These are phyloP conservation scores for Toxotes chatareus DNA, from an alignment of 2,113 vertebrate genomes.

Conservation along the genomic window DNA sequence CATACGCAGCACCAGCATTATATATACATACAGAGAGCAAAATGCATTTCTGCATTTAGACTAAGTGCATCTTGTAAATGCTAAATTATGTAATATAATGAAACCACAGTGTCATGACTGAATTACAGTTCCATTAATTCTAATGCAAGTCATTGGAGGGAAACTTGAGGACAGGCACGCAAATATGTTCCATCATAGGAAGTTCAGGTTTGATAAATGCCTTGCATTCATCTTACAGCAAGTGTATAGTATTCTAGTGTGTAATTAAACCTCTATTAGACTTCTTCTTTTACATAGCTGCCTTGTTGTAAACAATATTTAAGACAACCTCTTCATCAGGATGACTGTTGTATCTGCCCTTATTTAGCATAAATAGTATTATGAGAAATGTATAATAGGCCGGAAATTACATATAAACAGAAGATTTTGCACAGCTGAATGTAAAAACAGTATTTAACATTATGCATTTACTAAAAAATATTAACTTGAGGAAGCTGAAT, in stretches of 20 bases:
- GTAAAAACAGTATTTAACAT: neutral
- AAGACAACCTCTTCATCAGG: neutral
- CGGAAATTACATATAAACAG: neutral
- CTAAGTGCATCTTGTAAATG: conserved; percentile 20
- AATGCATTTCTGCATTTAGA: conserved; percentile 31
- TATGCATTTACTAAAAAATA: neutral
- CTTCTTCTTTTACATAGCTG: conserved; percentile 1
- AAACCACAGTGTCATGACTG: conserved; percentile 18
- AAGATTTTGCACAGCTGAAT: neutral
- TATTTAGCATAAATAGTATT: neutral
- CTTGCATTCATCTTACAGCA: neutral
- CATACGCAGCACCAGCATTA: conserved; percentile 6
- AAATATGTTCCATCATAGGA: conserved; percentile 17
- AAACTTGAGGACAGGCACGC: conserved; percentile 6
- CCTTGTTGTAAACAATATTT: conserved; percentile 34
- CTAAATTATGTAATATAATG: conserved; percentile 60
- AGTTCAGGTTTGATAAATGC: conserved; percentile 23
- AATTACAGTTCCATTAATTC: conserved; percentile 25
- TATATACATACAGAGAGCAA: conserved; percentile 10
- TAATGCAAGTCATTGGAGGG: conserved; percentile 20
- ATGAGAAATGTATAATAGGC: neutral
- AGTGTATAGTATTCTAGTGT: neutral
- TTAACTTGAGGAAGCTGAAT: neutral
- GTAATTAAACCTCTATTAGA: conserved; percentile 28
- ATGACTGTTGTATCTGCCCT: neutral